A percentile compares a stretch with the other conserved stretches of the same genome.
Evolutionary conservation across 2,113 vertebrate species (phyloP).

Genomic region (Urocynchramus pylzowi): DNA sequence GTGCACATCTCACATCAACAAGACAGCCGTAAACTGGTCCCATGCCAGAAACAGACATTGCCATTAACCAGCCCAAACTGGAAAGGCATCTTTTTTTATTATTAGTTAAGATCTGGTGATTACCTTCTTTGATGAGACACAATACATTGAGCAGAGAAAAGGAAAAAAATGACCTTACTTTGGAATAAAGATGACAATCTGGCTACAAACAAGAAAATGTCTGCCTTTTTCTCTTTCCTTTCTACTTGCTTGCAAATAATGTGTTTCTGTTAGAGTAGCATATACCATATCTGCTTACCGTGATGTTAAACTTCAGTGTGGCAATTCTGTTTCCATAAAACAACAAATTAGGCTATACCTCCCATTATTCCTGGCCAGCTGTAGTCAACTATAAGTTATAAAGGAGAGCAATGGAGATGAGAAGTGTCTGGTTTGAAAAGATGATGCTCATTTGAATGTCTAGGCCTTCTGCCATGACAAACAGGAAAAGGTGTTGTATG

Average conservation of each 20-base stretch:
- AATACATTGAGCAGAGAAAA: not conserved
- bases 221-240: not conserved
- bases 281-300: not conserved
- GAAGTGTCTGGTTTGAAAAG: not conserved
- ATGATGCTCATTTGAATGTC: not conserved
- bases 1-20: conserved; percentile 58
- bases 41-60: conserved; percentile 24
- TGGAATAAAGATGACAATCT: not conserved
- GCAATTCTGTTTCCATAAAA: not conserved
- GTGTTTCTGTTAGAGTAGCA: conserved; percentile 19
- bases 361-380: not conserved
- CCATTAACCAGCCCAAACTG: conserved; percentile 29
- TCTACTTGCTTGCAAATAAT: not conserved
- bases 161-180: not conserved
- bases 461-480: conserved; percentile 22
- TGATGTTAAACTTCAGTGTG: conserved; percentile 8
- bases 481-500: conserved; percentile 31
- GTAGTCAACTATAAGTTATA: not conserved
- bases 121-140: conserved; percentile 28
- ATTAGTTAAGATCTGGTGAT: conserved; percentile 55
- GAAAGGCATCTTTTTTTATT: conserved; percentile 1
- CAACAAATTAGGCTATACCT: not conserved
- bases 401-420: not conserved
- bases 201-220: not conserved
- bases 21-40: conserved; percentile 56